These are phyloP conservation scores for Falco novaeseelandiae DNA, from an alignment of 2,797 vertebrate species.

Conservation along the genomic window DNA sequence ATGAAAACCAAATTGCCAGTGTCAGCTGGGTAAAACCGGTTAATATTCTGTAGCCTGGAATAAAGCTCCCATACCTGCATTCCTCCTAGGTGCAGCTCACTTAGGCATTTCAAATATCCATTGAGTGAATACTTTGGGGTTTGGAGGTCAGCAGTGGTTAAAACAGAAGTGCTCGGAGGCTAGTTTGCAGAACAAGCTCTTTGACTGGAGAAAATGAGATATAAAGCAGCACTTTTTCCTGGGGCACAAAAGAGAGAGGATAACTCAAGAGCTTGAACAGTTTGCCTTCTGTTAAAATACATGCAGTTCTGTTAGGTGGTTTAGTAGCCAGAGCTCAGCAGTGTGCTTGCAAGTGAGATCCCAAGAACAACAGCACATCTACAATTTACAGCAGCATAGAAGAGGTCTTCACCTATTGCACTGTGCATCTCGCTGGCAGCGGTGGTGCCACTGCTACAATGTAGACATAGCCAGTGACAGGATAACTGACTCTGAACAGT, in stretches of 20 bases:
- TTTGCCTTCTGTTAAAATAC: background rate
- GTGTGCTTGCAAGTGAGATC: background rate
- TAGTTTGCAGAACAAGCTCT: background rate
- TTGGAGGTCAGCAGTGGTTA: background rate
- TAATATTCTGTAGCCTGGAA: background rate
- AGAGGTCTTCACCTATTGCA: background rate
- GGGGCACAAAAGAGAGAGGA: background rate
- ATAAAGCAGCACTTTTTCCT: slow-evolving; percentile 4
- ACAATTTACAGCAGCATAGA: background rate
- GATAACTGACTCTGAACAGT: background rate
- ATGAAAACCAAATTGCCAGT: slow-evolving; percentile 1
- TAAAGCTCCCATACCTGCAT: background rate
- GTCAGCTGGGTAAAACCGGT: background rate
- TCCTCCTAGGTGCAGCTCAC: background rate
- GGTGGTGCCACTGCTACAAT: background rate
- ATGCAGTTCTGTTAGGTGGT: background rate
- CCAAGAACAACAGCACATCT: background rate
- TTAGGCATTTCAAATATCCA: background rate
- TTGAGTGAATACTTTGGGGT: background rate
- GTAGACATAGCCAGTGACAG: background rate
- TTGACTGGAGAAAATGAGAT: background rate
- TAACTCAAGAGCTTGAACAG: background rate
- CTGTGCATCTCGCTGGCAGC: background rate
- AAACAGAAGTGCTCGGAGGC: background rate
- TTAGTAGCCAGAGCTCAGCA: background rate